phyloP scores from a whole-genome alignment of 2,797 vertebrate species.

The Pteronotus mesoamericanus region DNA sequence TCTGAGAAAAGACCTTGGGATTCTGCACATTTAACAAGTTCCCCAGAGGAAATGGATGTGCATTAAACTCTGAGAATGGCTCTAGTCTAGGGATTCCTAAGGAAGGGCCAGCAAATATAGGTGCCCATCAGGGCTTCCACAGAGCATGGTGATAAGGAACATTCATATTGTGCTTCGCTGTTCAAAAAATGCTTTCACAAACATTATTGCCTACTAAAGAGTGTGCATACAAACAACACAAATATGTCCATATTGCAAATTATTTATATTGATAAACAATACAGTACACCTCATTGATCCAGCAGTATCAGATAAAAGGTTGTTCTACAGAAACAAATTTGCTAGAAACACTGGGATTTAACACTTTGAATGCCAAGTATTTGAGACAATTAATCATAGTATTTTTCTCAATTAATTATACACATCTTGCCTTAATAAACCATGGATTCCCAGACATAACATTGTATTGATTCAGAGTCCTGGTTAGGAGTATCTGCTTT shows the following conservation, averaged over 20 bases:
- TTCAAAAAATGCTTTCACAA: slow-evolving; percentile 15
- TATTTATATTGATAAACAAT: slow-evolving; percentile 49
- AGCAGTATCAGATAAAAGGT: not conserved
- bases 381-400: not conserved
- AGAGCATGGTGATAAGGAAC: not conserved
- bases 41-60: not conserved
- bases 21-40: not conserved
- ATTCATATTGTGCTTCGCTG: not conserved
- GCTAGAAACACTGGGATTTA: not conserved
- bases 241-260: slow-evolving; percentile 16
- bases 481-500: not conserved
- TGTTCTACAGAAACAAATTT: not conserved
- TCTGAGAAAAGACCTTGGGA: not conserved
- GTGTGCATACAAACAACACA: slow-evolving; percentile 2
- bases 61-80: not conserved
- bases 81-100: not conserved
- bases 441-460: not conserved
- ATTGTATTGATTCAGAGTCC: not conserved
- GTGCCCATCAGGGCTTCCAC: not conserved
- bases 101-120: not conserved
- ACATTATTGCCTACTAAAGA: not conserved
- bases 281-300: not conserved
- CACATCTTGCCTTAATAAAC: not conserved
- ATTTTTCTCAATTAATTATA: not conserved
- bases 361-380: not conserved